Evolutionary conservation across 1,140 invertebrate genomes (phyloP).

Genomic region (Rhopalosiphum maidis): DNA sequence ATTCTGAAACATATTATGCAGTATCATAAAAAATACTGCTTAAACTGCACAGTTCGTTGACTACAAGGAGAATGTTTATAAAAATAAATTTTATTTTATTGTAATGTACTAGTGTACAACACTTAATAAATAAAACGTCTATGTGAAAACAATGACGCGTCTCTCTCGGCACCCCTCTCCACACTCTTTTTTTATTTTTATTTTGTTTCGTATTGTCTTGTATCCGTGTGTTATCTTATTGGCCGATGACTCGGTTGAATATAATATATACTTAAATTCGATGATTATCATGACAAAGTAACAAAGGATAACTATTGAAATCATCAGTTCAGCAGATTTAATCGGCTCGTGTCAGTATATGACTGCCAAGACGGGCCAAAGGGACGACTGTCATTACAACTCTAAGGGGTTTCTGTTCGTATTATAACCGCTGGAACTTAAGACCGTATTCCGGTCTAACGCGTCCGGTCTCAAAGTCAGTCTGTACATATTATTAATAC

Average conservation of each 20-base stretch:
- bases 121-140: not conserved
- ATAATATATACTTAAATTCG: not conserved
- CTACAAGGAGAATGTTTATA: not conserved
- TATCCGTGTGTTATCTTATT: not conserved
- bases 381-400: not conserved
- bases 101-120: not conserved
- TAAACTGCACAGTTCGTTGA: not conserved
- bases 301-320: not conserved
- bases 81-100: not conserved
- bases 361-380: not conserved
- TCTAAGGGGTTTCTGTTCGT: not conserved
- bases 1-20: not conserved
- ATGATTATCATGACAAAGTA: too few species aligned
- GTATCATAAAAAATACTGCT: too few species aligned
- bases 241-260: not conserved
- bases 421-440: conserved; percentile 1
- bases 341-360: not conserved
- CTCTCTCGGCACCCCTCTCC: not conserved
- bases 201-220: not conserved
- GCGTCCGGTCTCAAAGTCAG: not conserved
- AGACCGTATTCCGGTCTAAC: not conserved
- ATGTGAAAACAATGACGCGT: not conserved
- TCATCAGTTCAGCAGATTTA: not conserved
- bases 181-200: not conserved
- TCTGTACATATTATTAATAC: not conserved